Conservation (phyloP, 1,140 invertebrate genomes). For the Drosophila arizonae region DNA sequence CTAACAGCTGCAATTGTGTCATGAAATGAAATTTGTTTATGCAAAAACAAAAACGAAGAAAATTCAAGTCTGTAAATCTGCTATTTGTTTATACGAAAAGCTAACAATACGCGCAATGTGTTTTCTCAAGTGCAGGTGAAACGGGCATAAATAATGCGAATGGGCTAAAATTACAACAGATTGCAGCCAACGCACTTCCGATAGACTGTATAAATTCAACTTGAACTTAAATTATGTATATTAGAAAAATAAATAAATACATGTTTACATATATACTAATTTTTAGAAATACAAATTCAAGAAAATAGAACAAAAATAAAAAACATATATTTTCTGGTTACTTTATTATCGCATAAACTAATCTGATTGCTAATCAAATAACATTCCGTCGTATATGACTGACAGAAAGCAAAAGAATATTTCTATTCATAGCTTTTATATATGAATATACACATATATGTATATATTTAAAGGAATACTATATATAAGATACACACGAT, state of each 20-base stretch:
- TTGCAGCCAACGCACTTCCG: slow-evolving; percentile 26
- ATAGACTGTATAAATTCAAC: slow-evolving; percentile 11
- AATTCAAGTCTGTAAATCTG: slow-evolving; percentile 55
- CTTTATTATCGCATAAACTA: no score
- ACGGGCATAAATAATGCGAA: slow-evolving; percentile 48
- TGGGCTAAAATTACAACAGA: slow-evolving; percentile 13
- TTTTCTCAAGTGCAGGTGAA: slow-evolving; percentile 10
- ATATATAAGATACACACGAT: neutral
- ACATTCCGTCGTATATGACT: no score
- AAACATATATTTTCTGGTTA: no score
- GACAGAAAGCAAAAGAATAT: no score
- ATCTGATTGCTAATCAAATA: no score
- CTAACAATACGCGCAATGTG: slow-evolving; percentile 17
- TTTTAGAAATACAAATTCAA: no score
- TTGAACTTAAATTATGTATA: neutral
- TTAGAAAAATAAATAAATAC: no score
- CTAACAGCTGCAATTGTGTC: slow-evolving; percentile 44
- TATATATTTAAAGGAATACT: neutral
- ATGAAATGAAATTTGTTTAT: slow-evolving; percentile 15
- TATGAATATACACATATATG: no score
- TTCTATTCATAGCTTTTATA: no score
- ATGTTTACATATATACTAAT: no score
- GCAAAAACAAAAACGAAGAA: slow-evolving; percentile 27
- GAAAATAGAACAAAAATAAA: no score
- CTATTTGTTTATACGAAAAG: slow-evolving; percentile 59